A percentile compares a stretch with the other conserved stretches of the same genome.
phyloP scores from a whole-genome alignment of 2,113 vertebrate genomes.

The Bos taurus region DNA sequence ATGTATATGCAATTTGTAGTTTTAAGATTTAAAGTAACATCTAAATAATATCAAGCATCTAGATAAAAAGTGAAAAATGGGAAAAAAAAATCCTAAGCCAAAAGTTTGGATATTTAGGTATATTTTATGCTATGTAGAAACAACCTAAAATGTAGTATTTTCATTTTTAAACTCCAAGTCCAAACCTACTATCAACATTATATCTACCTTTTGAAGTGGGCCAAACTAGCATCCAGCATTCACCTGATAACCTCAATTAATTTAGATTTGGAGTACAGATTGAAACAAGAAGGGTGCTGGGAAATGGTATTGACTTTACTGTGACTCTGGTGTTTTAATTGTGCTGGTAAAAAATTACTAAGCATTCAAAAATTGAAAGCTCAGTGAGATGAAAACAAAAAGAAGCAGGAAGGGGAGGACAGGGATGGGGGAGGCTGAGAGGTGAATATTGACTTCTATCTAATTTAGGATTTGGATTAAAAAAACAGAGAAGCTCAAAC shows the following conservation, averaged over 20 bases:
- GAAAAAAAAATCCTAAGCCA: not conserved
- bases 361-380: not conserved
- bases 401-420: not conserved
- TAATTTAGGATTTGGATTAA: slow-evolving; percentile 44
- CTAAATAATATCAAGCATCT: not conserved
- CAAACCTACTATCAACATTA: not conserved
- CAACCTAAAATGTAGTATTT: not conserved
- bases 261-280: not conserved
- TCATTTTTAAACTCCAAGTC: not conserved
- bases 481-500: slow-evolving; percentile 35
- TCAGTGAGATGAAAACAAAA: not conserved
- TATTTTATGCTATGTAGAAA: not conserved
- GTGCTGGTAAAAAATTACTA: not conserved
- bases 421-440: not conserved
- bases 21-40: not conserved
- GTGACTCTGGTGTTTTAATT: not conserved
- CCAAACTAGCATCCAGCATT: not conserved
- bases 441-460: not conserved
- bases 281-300: not conserved
- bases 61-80: not conserved
- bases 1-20: not conserved
- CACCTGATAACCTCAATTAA: not conserved
- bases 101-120: not conserved
- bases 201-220: not conserved
- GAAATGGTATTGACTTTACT: not conserved